A percentile compares a stretch with the other conserved stretches of the same genome.
Evolutionary conservation across 2,888 invertebrate genomes (phyloP).

Genomic region (Ditula angustiorana): DNA sequence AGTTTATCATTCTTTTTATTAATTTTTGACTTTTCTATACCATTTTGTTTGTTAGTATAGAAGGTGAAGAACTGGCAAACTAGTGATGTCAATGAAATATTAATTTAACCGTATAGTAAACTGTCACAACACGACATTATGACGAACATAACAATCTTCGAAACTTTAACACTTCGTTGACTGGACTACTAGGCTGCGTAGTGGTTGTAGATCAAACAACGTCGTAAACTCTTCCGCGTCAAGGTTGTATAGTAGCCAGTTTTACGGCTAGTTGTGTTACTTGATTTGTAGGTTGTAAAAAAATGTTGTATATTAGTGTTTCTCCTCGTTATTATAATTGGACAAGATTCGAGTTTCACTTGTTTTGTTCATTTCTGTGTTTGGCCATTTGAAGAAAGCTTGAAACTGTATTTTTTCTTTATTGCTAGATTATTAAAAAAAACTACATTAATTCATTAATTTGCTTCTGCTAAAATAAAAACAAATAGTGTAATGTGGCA

Average conservation of each 20-base stretch:
- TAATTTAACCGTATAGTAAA: too few species aligned
- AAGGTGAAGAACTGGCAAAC: too few species aligned
- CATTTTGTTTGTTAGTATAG: too few species aligned
- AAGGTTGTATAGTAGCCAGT: constrained; percentile 15
- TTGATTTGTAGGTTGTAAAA: constrained; percentile 26
- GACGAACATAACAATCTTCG: not conserved
- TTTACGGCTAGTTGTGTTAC: constrained; percentile 16
- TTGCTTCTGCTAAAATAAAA: too few species aligned
- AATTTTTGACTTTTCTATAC: too few species aligned
- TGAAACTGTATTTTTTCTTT: not conserved
- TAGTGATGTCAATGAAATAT: too few species aligned
- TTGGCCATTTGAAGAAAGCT: not conserved
- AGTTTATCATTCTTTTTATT: too few species aligned
- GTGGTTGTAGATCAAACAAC: constrained; percentile 14
- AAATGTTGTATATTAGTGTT: not conserved
- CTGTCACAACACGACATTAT: not conserved
- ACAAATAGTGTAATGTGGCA: too few species aligned
- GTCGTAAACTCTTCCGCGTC: constrained; percentile 23
- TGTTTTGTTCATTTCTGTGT: too few species aligned
- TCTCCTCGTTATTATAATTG: constrained; percentile 22
- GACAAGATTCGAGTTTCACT: not conserved
- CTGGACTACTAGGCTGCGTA: not conserved
- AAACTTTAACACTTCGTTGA: not conserved
- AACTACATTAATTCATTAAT: not conserved
- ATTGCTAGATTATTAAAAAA: not conserved